These are phyloP conservation scores for Biston betularia DNA, from an alignment of 2,888 invertebrate genomes.

Conservation along the genomic window DNA sequence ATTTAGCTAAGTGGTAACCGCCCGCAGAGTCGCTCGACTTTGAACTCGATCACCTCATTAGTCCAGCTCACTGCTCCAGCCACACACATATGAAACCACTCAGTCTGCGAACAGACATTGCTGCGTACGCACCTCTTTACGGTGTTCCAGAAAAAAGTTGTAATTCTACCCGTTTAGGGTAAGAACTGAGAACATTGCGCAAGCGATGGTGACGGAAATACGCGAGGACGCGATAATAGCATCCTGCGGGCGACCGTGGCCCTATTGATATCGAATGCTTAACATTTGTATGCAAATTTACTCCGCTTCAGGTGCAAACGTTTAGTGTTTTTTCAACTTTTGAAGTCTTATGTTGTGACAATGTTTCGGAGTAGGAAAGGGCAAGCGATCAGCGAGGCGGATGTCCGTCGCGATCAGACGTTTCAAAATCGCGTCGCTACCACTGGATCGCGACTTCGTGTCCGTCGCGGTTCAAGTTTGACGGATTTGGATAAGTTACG, in stretches of 20 bases:
- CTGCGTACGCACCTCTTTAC: slow-evolving; percentile 70
- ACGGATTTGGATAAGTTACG: slow-evolving; percentile 90
- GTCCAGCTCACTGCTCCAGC: slow-evolving; percentile 75
- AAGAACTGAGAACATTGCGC: slow-evolving; percentile 63
- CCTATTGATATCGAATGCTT: slow-evolving; percentile 78
- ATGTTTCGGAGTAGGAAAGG: slow-evolving; percentile 77
- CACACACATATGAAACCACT: slow-evolving; percentile 69
- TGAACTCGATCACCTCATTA: slow-evolving; percentile 84
- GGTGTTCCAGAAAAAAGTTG: slow-evolving; percentile 53
- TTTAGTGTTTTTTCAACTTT: slow-evolving; percentile 65
- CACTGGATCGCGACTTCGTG: slow-evolving; percentile 83
- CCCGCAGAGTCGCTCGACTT: slow-evolving; percentile 75
- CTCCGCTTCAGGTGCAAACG: slow-evolving; percentile 64
- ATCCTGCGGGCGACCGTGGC: slow-evolving; percentile 85
- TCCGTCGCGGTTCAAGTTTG: slow-evolving; percentile 90
- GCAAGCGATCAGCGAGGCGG: slow-evolving; percentile 79
- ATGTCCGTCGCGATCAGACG: slow-evolving; percentile 84
- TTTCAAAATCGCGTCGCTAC: slow-evolving; percentile 78
- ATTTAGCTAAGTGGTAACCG: slow-evolving; percentile 67
- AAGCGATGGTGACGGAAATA: slow-evolving; percentile 77
- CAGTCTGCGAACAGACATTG: slow-evolving; percentile 77
- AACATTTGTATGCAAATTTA: slow-evolving; percentile 78
- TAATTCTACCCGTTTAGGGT: slow-evolving; percentile 56
- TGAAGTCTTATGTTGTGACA: slow-evolving; percentile 59
- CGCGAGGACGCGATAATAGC: slow-evolving; percentile 75